Evolutionary conservation across 2,888 invertebrate genomes (phyloP).

Genomic region (Sinohyriopsis cumingii): DNA sequence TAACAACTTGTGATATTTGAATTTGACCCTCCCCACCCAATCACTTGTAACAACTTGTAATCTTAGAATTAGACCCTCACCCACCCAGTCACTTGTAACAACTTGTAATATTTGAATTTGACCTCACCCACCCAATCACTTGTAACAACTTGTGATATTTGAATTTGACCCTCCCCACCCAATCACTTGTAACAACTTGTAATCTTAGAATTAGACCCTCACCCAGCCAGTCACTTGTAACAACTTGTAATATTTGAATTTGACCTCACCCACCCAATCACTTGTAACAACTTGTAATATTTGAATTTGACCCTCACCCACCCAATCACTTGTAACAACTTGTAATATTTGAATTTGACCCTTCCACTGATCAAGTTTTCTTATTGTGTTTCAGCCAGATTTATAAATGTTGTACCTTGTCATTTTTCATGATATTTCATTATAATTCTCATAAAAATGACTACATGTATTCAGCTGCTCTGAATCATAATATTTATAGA

Average conservation of each 20-base stretch:
- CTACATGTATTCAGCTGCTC: background rate
- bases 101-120: background rate
- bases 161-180: constrained; percentile 30
- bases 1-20: background rate
- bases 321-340: constrained; percentile 40
- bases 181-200: constrained; percentile 33
- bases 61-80: background rate
- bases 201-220: background rate
- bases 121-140: background rate
- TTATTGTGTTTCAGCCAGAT: background rate
- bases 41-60: background rate
- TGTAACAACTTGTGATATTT: constrained; percentile 1
- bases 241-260: background rate
- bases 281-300: background rate
- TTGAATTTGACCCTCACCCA: constrained; percentile 18
- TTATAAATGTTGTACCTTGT: background rate
- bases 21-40: too few species aligned
- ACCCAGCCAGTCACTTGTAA: constrained; percentile 45
- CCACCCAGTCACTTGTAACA: constrained; percentile 43
- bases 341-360: background rate
- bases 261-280: background rate
- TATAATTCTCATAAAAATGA: background rate
- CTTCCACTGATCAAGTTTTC: background rate
- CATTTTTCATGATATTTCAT: background rate
- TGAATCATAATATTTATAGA: too few species aligned